Conservation (phyloP, 2,113 vertebrate species). For the Madoqua kirkii region DNA sequence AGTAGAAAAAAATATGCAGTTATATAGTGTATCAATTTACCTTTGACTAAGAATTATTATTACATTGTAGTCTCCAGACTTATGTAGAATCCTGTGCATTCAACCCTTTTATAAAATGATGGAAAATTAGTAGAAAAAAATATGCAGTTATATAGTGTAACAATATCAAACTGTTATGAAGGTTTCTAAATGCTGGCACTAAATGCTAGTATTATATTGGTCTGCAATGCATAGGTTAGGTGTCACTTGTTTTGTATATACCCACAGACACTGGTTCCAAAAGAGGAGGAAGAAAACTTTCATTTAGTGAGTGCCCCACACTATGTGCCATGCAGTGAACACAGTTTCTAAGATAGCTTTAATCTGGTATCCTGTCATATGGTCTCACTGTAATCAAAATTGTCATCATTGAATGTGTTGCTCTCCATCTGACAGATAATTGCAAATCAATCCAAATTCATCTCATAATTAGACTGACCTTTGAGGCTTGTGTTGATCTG, state of each 20-base stretch:
- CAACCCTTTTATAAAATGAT: not conserved
- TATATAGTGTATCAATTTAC: not conserved
- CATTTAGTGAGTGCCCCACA: not conserved
- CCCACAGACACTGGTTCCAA: not conserved
- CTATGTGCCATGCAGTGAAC: not conserved
- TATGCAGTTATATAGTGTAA: not conserved
- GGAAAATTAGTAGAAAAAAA: not conserved
- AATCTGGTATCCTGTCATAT: not conserved
- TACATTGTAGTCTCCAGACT: not conserved
- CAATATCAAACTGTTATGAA: not conserved
- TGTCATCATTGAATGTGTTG: not conserved
- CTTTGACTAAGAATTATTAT: not conserved
- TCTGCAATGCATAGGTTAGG: not conserved
- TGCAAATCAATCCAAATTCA: conserved; percentile 30
- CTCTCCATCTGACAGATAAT: conserved; percentile 35
- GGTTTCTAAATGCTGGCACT: not conserved
- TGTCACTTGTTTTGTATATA: not conserved
- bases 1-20: not conserved
- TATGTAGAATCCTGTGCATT: not conserved
- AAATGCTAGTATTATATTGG: not conserved
- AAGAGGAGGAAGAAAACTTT: not conserved
- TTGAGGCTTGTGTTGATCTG: not conserved
- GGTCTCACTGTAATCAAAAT: conserved; percentile 2
- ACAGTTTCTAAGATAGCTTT: not conserved
- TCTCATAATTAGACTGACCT: conserved; percentile 46